A percentile compares a stretch with the other conserved stretches of the same genome.
These are phyloP conservation scores for Coptotermes formosanus DNA, from an alignment of 1,140 invertebrate species.

Conservation along the genomic window DNA sequence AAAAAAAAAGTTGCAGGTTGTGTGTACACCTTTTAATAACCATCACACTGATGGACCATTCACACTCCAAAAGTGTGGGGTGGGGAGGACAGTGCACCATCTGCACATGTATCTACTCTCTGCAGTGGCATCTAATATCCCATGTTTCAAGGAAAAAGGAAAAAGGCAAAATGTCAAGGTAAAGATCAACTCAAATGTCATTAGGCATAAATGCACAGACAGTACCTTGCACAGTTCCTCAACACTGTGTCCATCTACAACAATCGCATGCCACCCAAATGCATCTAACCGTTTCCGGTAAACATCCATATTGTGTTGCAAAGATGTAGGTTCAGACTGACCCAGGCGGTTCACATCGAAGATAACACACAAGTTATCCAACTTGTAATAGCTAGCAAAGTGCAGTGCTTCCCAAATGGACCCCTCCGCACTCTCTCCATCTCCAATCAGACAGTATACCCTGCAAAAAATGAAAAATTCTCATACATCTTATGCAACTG, in stretches of 20 bases:
- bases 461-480: conserved; percentile 54
- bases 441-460: conserved; percentile 93
- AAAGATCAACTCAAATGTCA: too few species aligned
- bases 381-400: conserved; percentile 91
- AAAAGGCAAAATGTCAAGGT: too few species aligned
- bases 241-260: conserved; percentile 96
- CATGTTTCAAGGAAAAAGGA: too few species aligned
- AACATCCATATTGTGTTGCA: conserved; percentile 89
- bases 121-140: too few species aligned
- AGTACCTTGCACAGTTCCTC: conserved; percentile 77
- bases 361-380: conserved; percentile 96
- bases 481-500: too few species aligned
- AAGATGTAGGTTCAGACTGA: conserved; percentile 90
- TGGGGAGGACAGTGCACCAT: too few species aligned
- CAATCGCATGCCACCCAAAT: conserved; percentile 90
- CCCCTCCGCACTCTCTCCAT: conserved; percentile 98
- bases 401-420: conserved; percentile 97
- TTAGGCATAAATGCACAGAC: too few species aligned
- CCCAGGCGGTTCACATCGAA: conserved; percentile 97
- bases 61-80: too few species aligned
- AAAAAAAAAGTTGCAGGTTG: too few species aligned
- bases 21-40: too few species aligned
- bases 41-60: too few species aligned
- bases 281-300: conserved; percentile 86
- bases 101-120: too few species aligned